Conservation (phyloP, 2,888 invertebrate species). For the Eugnorisma glareosa region DNA sequence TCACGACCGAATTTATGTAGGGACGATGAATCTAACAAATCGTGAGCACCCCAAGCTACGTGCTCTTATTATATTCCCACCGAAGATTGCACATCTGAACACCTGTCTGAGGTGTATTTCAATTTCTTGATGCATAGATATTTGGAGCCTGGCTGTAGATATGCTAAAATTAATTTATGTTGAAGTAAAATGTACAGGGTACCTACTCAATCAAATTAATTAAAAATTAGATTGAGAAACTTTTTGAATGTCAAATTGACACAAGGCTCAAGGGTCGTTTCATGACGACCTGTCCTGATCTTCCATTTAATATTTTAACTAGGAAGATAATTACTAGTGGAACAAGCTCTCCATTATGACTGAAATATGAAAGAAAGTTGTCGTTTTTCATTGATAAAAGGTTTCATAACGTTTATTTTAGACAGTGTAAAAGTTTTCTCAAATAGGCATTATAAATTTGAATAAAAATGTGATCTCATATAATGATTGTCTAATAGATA, state of each 20-base stretch:
- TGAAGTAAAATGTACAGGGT: neutral
- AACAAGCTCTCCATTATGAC: neutral
- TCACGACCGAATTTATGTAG: constrained; percentile 67
- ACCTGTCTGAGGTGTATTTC: constrained; percentile 58
- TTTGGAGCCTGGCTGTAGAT: neutral
- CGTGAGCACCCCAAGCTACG: constrained; percentile 67
- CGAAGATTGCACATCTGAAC: constrained; percentile 56
- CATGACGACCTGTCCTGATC: neutral
- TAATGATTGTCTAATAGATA: neutral
- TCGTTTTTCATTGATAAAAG: neutral
- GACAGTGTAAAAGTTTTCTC: neutral
- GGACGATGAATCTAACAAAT: constrained; percentile 65
- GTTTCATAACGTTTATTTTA: neutral
- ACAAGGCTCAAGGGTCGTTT: neutral
- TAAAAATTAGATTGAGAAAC: no score
- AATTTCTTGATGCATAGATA: constrained; percentile 53
- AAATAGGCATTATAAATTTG: neutral
- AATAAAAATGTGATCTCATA: neutral
- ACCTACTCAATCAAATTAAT: neutral
- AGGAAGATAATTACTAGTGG: neutral
- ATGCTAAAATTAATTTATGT: neutral
- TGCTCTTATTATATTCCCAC: constrained; percentile 55
- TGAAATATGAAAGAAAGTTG: neutral
- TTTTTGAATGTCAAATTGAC: neutral
- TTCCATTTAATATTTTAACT: neutral